phyloP scores from a whole-genome alignment of 1,140 invertebrate genomes.

The Drosophila ohnishii region DNA sequence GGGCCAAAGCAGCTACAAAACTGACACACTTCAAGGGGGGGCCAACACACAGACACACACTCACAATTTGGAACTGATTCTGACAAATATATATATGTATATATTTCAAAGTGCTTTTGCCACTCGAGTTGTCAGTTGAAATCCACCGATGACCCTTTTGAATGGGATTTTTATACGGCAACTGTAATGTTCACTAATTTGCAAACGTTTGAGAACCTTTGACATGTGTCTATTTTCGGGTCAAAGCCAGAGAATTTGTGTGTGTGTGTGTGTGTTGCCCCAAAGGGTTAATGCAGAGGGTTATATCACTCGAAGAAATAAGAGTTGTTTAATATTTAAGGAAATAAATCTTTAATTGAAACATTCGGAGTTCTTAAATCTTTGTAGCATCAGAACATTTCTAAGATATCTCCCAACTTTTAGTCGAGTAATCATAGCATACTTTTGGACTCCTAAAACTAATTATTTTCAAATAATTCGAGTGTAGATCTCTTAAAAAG shows the following conservation, averaged over 20 bases:
- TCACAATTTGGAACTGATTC: neutral
- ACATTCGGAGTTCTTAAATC: no score
- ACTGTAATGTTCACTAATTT: slow-evolving; percentile 57
- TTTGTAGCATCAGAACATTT: no score
- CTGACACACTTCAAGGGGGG: slow-evolving; percentile 38
- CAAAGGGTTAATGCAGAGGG: neutral
- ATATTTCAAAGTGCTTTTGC: slow-evolving; percentile 42
- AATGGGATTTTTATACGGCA: slow-evolving; percentile 24
- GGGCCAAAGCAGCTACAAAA: slow-evolving; percentile 13
- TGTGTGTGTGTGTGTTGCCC: neutral
- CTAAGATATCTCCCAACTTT: no score
- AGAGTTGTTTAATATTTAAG: neutral
- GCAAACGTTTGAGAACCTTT: slow-evolving; percentile 37
- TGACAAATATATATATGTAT: slow-evolving; percentile 5
- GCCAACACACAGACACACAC: slow-evolving; percentile 8
- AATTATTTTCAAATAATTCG: neutral
- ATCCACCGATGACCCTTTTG: slow-evolving; percentile 34
- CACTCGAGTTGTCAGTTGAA: slow-evolving; percentile 40
- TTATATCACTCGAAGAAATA: neutral
- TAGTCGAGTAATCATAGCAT: neutral
- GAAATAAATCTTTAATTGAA: neutral
- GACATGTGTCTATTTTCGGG: slow-evolving; percentile 57
- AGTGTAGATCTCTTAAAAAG: neutral
- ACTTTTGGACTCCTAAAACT: neutral
- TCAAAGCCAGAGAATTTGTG: slow-evolving; percentile 31